A percentile compares a stretch with the other conserved stretches of the same genome.
These are phyloP conservation scores for Hypsibius dujardini DNA, from an alignment of 1,140 invertebrate genomes.

Conservation along the genomic window DNA sequence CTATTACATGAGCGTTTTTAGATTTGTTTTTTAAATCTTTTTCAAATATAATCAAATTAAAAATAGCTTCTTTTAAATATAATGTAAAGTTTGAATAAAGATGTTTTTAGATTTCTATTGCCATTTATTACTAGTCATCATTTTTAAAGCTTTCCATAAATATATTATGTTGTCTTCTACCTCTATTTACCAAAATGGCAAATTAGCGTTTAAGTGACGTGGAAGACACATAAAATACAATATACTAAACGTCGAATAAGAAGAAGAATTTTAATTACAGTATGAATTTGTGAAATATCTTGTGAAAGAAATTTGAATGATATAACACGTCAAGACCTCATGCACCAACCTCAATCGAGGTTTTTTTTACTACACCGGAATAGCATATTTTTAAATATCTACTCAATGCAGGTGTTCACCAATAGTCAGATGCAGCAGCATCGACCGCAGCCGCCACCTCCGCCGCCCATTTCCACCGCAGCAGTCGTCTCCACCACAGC, in stretches of 20 bases:
- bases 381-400: neutral
- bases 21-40: neutral
- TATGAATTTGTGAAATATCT: too few species aligned
- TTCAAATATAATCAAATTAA: too few species aligned
- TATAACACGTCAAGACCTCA: neutral
- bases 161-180: too few species aligned
- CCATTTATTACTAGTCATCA: neutral
- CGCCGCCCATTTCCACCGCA: neutral
- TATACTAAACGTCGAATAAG: too few species aligned
- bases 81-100: neutral
- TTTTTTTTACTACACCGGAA: neutral
- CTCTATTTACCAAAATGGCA: too few species aligned
- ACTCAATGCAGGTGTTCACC: conserved; percentile 11
- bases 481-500: neutral
- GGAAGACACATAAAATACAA: too few species aligned
- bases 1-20: neutral
- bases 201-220: too few species aligned
- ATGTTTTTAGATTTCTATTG: neutral
- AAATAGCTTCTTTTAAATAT: neutral
- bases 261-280: too few species aligned
- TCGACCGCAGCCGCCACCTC: neutral
- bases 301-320: too few species aligned
- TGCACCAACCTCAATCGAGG: neutral
- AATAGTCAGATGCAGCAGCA: conserved; percentile 9
- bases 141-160: too few species aligned